These are phyloP conservation scores for Piprites chloris DNA, from an alignment of 2,113 vertebrate genomes.

Conservation along the genomic window DNA sequence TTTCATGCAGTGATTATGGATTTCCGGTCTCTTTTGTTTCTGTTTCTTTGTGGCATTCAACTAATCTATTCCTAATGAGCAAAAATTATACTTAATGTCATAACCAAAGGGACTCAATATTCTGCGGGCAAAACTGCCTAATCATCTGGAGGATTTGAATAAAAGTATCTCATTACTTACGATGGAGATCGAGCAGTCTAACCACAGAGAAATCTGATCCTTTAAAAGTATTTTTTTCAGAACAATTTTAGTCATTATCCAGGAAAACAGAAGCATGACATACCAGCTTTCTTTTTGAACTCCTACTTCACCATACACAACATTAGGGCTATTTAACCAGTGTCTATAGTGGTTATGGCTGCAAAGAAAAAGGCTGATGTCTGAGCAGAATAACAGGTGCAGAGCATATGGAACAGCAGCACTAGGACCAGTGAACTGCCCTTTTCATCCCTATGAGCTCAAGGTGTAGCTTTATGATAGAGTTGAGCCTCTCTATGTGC, in stretches of 20 bases:
- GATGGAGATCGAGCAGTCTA: not conserved
- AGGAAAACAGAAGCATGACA: not conserved
- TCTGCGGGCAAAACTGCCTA: not conserved
- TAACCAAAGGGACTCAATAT: not conserved
- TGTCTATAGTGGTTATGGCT: not conserved
- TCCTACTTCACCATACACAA: not conserved
- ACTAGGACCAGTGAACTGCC: not conserved
- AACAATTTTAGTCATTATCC: not conserved
- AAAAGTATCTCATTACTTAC: not conserved
- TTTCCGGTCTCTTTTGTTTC: not conserved
- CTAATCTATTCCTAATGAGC: not conserved
- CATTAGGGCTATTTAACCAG: not conserved
- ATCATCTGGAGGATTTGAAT: not conserved
- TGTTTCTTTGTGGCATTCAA: not conserved
- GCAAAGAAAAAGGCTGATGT: constrained; percentile 10
- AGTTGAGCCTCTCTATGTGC: not conserved
- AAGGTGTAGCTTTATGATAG: not conserved
- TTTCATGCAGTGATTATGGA: not conserved
- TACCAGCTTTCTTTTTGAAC: not conserved
- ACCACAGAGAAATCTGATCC: not conserved
- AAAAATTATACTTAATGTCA: not conserved
- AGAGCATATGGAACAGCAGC: constrained; percentile 25
- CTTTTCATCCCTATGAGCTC: not conserved
- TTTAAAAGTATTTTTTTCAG: not conserved
- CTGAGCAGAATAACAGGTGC: constrained; percentile 18